Base-by-base conservation (phyloP, 92 coral and sea anemone genomes). In the Epizoanthus rinbou region DNA sequence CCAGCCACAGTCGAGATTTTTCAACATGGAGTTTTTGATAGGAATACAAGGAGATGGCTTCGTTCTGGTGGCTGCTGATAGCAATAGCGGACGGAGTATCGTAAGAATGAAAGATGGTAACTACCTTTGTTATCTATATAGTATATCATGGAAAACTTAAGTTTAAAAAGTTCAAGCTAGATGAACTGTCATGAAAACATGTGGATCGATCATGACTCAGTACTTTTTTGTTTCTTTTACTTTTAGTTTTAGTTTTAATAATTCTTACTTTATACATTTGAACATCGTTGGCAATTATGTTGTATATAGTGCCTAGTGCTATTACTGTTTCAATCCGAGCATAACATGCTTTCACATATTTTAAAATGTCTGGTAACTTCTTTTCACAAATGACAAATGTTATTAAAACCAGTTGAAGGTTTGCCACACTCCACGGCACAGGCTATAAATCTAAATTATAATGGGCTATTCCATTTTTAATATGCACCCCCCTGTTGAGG, bases 91-190 rank as follows among this genome's bases (percentile, higher is more conserved):
- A 50, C 87, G 99, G 72, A 96, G 99, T 82, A 96, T 96, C 23
- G 91, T 96, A 14, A 89, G 99, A 64, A 96, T 96, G 99, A 96
- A 96, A 85, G 96, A 96, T 86, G 98, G 99, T 96, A 80, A 21
- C 17, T 21, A 14, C 45, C 39, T 16, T 43, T 33, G 5, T 74
- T 14, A 28, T 37, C 35, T 19, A n/a, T 50, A 8, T 53, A 5
- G 28, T 35, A 5, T 45, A 24, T 62, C 3, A 16, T 73, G 3
- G 17, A 71, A n/a, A 8, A 14, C 6, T 39, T 35, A 11, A 6
- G 25, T 19, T 64, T 47, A 16, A 5, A 10, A n/a, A 33, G 50
- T 31, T 9, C n/a, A 15, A 35, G 47, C 65, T 53, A 35, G 24
- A 41, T 67, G 75, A 75, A 59, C 57, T 84, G 33, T 58, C 75